Conservation (phyloP, 2,113 vertebrate species). For the Bothrops jararaca region DNA sequence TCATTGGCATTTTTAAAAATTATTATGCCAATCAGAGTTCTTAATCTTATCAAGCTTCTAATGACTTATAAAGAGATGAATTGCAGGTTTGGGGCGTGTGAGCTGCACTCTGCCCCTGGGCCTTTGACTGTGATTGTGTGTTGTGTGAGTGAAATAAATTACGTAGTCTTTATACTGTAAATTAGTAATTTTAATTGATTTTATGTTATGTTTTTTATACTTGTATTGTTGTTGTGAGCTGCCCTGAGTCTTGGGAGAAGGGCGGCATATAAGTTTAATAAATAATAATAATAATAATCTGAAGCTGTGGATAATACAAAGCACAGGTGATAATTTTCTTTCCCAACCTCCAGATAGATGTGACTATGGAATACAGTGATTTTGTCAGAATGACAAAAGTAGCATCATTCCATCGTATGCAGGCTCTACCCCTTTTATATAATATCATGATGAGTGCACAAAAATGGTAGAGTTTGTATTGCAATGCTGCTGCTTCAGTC, state of each 20-base stretch:
- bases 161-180: too few species aligned
- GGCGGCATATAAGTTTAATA: too few species aligned
- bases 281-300: too few species aligned
- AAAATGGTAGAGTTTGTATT: background rate
- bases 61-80: background rate
- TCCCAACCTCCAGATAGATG: background rate
- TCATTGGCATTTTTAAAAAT: background rate
- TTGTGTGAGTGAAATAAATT: too few species aligned
- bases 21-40: background rate
- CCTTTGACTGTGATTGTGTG: too few species aligned
- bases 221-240: too few species aligned
- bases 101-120: too few species aligned
- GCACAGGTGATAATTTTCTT: background rate
- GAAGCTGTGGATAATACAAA: background rate
- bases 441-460: background rate
- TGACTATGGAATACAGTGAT: background rate
- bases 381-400: background rate
- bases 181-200: too few species aligned
- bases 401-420: background rate
- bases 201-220: too few species aligned
- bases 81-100: too few species aligned
- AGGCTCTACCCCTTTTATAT: background rate
- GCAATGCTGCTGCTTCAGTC: background rate
- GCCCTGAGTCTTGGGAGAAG: too few species aligned
- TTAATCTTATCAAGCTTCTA: background rate